phyloP scores from a whole-genome alignment of 2,113 vertebrate genomes.

The Hydrochoerus hydrochaeris region DNA sequence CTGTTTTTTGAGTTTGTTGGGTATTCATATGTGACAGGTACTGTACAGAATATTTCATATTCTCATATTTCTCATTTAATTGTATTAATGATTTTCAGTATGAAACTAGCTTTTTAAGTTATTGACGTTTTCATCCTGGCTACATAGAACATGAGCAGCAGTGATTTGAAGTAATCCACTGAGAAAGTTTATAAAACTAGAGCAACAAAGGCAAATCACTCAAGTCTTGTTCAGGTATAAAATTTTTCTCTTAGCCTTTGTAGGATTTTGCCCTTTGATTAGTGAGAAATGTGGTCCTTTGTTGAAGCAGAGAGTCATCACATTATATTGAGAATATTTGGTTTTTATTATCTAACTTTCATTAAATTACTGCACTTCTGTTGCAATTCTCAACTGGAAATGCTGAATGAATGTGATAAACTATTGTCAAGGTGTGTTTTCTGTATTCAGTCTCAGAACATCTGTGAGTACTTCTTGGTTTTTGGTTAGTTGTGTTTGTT shows the following conservation, averaged over 20 bases:
- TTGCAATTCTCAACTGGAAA: neutral
- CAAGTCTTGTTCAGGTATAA: constrained; percentile 45
- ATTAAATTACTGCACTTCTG: constrained; percentile 38
- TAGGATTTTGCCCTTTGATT: constrained; percentile 15
- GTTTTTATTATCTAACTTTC: constrained; percentile 1
- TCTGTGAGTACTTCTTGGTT: constrained; percentile 34
- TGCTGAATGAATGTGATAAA: neutral
- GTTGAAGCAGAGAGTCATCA: constrained; percentile 42
- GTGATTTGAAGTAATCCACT: constrained; percentile 1
- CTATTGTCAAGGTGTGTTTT: neutral
- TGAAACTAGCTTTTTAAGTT: constrained; percentile 31
- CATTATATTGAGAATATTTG: constrained; percentile 14
- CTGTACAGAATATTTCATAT: neutral
- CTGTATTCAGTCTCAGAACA: neutral
- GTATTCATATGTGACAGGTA: neutral
- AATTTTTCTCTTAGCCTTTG: neutral
- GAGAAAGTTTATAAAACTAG: constrained; percentile 25
- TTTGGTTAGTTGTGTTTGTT: constrained; percentile 59
- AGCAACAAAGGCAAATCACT: neutral
- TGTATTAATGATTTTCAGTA: neutral
- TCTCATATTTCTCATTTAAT: neutral
- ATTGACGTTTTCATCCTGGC: neutral
- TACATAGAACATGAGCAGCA: neutral
- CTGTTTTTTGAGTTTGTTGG: neutral
- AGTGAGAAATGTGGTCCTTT: constrained; percentile 21